Percentiles rank a stretch among this genome's conserved stretches.
phyloP scores from a whole-genome alignment of 2,797 vertebrate species.

The Argya squamiceps region DNA sequence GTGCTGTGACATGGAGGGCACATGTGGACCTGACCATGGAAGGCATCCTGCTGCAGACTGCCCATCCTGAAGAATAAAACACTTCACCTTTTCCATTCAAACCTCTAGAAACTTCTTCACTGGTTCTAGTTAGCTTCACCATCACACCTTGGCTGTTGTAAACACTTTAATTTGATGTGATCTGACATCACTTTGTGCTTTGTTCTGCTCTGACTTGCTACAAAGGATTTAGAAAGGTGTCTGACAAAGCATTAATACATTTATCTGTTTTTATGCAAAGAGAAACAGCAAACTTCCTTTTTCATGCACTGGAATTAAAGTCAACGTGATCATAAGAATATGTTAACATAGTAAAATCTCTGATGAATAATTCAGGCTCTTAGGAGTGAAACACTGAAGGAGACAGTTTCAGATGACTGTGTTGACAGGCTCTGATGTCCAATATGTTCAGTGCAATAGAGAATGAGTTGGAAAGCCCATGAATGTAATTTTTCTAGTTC shows the following conservation, averaged over 20 bases:
- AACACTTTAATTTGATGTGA: not conserved
- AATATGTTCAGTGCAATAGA: slow-evolving; percentile 45
- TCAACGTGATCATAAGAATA: slow-evolving; percentile 36
- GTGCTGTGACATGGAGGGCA: not conserved
- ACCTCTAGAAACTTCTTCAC: not conserved
- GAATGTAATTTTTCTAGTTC: slow-evolving; percentile 31
- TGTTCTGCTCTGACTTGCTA: not conserved
- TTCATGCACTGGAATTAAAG: not conserved
- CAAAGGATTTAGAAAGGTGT: not conserved
- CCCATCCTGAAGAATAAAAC: not conserved
- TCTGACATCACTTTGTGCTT: not conserved
- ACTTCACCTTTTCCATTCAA: not conserved
- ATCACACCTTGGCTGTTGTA: not conserved
- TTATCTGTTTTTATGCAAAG: not conserved
- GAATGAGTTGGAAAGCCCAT: slow-evolving; percentile 26
- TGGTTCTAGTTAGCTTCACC: not conserved
- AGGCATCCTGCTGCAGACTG: not conserved
- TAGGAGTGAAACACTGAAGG: slow-evolving; percentile 9
- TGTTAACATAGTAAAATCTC: slow-evolving; percentile 45
- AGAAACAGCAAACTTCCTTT: not conserved
- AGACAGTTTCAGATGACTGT: slow-evolving; percentile 38
- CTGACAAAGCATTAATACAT: not conserved
- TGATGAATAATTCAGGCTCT: slow-evolving; percentile 58
- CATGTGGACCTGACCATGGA: rapidly evolving
- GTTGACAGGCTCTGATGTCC: slow-evolving; percentile 55